Conservation (phyloP, 2,888 invertebrate species). For the Thecophora atra region DNA sequence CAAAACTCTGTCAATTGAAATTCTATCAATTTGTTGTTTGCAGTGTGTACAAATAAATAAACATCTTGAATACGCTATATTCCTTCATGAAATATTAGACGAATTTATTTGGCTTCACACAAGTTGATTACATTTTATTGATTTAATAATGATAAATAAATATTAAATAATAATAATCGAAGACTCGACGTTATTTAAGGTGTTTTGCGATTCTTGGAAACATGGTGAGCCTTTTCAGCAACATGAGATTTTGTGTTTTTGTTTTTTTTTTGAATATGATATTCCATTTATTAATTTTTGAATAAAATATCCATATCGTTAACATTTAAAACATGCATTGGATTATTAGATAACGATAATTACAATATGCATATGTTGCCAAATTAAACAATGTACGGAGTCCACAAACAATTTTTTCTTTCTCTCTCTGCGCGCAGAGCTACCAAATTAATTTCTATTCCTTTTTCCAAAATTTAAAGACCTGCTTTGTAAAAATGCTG, state of each 20-base stretch:
- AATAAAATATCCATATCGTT: slow-evolving; percentile 43
- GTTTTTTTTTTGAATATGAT: slow-evolving; percentile 33
- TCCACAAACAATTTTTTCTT: slow-evolving; percentile 6
- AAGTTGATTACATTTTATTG: too few species aligned
- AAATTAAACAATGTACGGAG: slow-evolving; percentile 29
- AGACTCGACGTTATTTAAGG: too few species aligned
- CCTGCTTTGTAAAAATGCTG: slow-evolving; percentile 20
- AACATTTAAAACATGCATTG: slow-evolving; percentile 43
- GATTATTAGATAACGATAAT: slow-evolving; percentile 42
- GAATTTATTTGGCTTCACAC: too few species aligned
- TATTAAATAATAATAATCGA: too few species aligned
- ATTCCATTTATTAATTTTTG: slow-evolving; percentile 40
- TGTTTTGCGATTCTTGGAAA: neutral
- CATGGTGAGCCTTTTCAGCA: too few species aligned
- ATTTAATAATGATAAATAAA: too few species aligned
- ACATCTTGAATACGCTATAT: too few species aligned
- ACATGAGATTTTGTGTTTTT: neutral
- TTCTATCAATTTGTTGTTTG: too few species aligned
- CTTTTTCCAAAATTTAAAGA: slow-evolving; percentile 9
- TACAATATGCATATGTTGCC: slow-evolving; percentile 38
- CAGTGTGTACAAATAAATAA: too few species aligned
- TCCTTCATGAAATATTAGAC: too few species aligned
- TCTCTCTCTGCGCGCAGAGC: neutral
- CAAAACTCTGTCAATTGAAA: too few species aligned
- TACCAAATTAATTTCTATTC: slow-evolving; percentile 18